These are phyloP conservation scores for Resseliella maxima DNA, from an alignment of 2,888 invertebrate species.

Conservation along the genomic window DNA sequence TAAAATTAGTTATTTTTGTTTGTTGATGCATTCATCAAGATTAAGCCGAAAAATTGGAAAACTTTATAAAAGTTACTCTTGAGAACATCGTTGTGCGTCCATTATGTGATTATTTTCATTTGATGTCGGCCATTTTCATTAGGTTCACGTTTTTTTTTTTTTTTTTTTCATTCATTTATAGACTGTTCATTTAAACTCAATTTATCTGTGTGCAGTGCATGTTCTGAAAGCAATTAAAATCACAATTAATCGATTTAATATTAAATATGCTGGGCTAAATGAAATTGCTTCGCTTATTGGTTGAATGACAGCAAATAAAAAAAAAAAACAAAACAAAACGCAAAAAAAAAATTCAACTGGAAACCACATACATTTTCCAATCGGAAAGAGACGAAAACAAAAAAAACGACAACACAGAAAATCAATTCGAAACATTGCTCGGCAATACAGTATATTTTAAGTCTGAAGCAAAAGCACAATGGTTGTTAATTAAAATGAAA, in stretches of 20 bases:
- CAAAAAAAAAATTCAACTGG: not conserved
- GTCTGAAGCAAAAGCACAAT: constrained; percentile 10
- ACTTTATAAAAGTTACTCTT: constrained; percentile 21
- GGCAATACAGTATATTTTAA: not conserved
- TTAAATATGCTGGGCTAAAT: not conserved
- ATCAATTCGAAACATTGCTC: not conserved
- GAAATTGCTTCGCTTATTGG: not conserved
- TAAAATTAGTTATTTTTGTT: not conserved
- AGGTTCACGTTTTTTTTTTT: not conserved
- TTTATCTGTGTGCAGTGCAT: not conserved
- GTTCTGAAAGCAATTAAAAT: not conserved
- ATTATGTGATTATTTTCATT: not conserved
- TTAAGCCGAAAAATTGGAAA: not conserved
- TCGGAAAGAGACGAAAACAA: not conserved
- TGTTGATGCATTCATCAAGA: no score
- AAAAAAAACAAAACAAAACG: not conserved
- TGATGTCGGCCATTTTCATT: not conserved
- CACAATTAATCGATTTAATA: constrained; percentile 3
- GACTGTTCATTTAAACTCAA: not conserved
- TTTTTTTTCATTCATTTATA: no score
- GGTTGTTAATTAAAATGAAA: constrained; percentile 20
- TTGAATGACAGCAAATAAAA: not conserved
- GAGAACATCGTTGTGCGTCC: not conserved
- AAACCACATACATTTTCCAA: not conserved
- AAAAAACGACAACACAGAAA: not conserved